phyloP scores from a whole-genome alignment of 2,797 vertebrate species.

The Onychomys arenicola region DNA sequence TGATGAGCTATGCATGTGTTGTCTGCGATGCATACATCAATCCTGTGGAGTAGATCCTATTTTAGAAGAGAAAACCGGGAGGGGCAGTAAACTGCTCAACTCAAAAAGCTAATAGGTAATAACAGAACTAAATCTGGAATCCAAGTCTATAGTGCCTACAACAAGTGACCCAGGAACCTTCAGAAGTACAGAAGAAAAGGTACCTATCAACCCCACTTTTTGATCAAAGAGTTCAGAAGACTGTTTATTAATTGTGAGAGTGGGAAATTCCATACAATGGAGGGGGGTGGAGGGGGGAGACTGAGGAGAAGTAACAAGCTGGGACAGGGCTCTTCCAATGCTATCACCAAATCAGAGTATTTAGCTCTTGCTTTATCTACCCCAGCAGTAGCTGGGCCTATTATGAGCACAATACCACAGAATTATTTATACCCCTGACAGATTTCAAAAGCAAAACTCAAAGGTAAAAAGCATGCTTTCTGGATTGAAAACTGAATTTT shows the following conservation, averaged over 20 bases:
- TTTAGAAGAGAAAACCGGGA: not conserved
- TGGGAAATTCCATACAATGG: not conserved
- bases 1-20: not conserved
- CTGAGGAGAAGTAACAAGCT: not conserved
- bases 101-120: not conserved
- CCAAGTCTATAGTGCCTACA: not conserved
- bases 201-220: not conserved
- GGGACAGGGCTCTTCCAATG: not conserved
- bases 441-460: conserved; percentile 15
- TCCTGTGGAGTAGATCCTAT: not conserved
- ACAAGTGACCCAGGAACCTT: not conserved
- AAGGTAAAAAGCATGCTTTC: not conserved
- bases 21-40: not conserved
- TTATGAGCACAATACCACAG: not conserved
- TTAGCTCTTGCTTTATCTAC: not conserved
- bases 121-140: not conserved
- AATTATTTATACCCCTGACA: not conserved
- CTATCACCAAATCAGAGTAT: not conserved
- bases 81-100: not conserved
- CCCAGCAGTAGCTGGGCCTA: not conserved
- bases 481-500: not conserved
- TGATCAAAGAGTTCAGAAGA: not conserved
- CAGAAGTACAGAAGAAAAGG: not conserved
- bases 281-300: too few relatives aligned
- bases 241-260: not conserved